Base-by-base conservation (phyloP, 2,113 vertebrate genomes). In the Hippoglossus stenolepis region DNA sequence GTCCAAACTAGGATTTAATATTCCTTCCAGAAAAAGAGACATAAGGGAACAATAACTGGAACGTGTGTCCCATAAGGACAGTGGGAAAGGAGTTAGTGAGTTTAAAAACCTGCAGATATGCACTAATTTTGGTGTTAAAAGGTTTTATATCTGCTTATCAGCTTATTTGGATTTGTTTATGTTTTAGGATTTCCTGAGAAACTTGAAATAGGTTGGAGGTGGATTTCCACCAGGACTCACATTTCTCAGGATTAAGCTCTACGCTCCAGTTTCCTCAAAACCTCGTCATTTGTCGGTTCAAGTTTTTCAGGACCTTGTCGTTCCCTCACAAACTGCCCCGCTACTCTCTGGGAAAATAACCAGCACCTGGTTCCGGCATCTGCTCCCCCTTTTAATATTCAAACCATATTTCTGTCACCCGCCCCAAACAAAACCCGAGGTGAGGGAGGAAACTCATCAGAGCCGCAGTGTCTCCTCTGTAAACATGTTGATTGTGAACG, bases 351-450 rank as follows among this genome's bases (percentile, higher is more conserved):
- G 14, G 43, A 11, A 20, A 7, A 58, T 15, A 11, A 58, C 43
- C 3, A 66, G 11, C 62, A 23, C 13, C 56, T 24, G 14, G 9
- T 38, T 58, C 59, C 38, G 47, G 12, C 15, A 35, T 26, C 21
- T 53, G 60, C 18, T 17, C 11, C 43, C 18, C 17, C 18, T 61
- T 62, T 64, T 68, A 18, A 73, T 66, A 81, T 53, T 77, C 49
- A 60, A 14, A 63, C 73, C 13, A 38, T 1, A 40, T 43, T 51
- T 23, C 45, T 45, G 53, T 64, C 38, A 61, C 49, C 51, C 24
- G 47, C 64, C 60, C 60, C 17, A 66, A 74, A 74, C 66, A 31
- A 70, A 70, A 70, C n/a, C 6, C 38, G 38, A 51, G 40, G 40
- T 2, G 40, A 43, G 2, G 40, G 40, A 43, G 47, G 47, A 51